A percentile compares a stretch with the other conserved stretches of the same genome.
phyloP scores from a whole-genome alignment of 2,888 invertebrate species.

The Ormyrus pomaceus region DNA sequence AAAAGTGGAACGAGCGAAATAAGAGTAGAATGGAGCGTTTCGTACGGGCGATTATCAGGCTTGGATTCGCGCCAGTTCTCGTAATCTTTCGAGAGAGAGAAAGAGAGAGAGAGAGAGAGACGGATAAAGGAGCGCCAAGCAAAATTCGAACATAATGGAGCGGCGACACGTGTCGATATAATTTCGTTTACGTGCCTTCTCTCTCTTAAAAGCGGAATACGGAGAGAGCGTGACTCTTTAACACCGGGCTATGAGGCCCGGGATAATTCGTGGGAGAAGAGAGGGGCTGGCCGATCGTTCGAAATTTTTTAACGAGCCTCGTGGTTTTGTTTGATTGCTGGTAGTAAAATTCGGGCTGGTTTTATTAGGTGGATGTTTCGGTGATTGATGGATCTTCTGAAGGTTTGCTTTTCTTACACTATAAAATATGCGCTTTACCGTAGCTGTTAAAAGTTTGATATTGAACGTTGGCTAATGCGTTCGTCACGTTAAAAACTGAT shows the following conservation, averaged over 20 bases:
- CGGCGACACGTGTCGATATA: constrained; percentile 13
- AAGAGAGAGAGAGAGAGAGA: not conserved
- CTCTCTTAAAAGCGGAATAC: constrained; percentile 4
- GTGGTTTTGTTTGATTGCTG: too few species aligned
- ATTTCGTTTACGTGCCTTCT: constrained; percentile 2
- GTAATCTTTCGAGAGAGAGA: constrained; percentile 19
- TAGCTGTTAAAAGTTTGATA: too few species aligned
- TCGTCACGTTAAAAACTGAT: too few species aligned
- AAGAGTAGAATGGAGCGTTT: constrained; percentile 55
- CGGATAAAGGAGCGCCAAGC: not conserved
- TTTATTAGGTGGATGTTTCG: too few species aligned
- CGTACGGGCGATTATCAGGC: constrained; percentile 35
- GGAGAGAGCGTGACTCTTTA: not conserved
- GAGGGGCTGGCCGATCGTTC: too few species aligned
- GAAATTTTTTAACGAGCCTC: too few species aligned
- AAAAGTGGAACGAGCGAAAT: constrained; percentile 63
- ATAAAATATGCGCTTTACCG: too few species aligned
- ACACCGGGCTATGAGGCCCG: not conserved
- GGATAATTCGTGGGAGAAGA: too few species aligned
- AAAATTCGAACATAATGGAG: constrained; percentile 24
- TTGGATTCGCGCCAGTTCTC: constrained; percentile 47
- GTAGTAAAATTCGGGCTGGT: too few species aligned
- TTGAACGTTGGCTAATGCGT: too few species aligned
- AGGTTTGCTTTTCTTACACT: too few species aligned
- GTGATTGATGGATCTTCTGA: too few species aligned